Percentiles rank a stretch among this genome's conserved stretches.
phyloP scores from a whole-genome alignment of 2,888 invertebrate genomes.

The Calameuta idolon region DNA sequence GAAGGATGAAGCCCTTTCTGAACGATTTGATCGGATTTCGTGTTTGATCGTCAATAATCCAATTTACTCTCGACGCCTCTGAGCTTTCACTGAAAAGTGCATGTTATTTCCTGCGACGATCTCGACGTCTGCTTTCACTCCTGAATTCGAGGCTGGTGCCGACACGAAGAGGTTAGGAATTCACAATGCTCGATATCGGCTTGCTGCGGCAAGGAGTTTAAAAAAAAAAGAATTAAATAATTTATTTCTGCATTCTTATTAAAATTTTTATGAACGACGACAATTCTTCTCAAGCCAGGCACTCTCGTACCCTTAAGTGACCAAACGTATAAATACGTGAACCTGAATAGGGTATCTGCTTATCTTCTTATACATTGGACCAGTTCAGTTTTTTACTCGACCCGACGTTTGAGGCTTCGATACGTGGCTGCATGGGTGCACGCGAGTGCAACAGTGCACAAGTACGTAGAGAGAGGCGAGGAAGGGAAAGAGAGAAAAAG shows the following conservation, averaged over 20 bases:
- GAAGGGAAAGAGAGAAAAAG: not conserved
- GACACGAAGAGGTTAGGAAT: not conserved
- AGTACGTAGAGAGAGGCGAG: not conserved
- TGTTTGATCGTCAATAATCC: constrained; percentile 56
- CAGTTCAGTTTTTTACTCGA: not conserved
- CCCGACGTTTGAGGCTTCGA: not conserved
- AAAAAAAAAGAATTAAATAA: not conserved
- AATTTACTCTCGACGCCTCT: constrained; percentile 47
- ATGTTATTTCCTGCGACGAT: not conserved
- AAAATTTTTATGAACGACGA: not conserved
- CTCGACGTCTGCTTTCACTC: not conserved
- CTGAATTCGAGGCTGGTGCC: not conserved
- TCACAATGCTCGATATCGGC: too few relatives aligned
- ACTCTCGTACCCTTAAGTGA: not conserved
- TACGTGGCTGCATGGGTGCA: not conserved
- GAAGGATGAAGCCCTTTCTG: constrained; percentile 50
- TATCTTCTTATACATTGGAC: not conserved
- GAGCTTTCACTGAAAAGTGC: constrained; percentile 23
- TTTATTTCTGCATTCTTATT: not conserved
- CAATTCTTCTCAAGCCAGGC: not conserved
- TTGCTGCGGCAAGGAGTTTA: not conserved
- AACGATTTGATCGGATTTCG: constrained; percentile 55
- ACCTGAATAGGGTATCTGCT: not conserved
- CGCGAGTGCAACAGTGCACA: not conserved
- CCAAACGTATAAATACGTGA: not conserved